Evolutionary conservation across 2,888 invertebrate species (phyloP).

Genomic region (Tromatobia lineatoria): DNA sequence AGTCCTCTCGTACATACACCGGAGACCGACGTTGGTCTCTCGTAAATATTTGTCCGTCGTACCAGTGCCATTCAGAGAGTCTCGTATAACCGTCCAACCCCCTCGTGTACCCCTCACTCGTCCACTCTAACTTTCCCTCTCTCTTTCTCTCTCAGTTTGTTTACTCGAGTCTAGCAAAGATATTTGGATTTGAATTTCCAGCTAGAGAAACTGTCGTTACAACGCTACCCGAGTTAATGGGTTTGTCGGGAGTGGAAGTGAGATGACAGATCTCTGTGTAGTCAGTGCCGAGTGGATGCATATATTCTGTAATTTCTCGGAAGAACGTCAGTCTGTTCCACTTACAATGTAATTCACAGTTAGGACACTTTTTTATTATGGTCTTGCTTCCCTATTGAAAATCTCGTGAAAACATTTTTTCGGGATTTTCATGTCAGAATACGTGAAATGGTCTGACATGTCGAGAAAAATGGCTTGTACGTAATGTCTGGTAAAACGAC

Average conservation of each 20-base stretch:
- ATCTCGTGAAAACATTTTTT: no score
- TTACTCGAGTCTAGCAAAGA: slow-evolving; percentile 75
- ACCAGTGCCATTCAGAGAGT: slow-evolving; percentile 64
- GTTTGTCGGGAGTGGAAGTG: no score
- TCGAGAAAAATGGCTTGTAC: no score
- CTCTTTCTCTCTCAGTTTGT: slow-evolving; percentile 65
- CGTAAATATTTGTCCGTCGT: slow-evolving; percentile 80
- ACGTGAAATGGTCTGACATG: no score
- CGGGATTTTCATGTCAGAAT: no score
- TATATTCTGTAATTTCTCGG: no score
- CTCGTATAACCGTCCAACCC: slow-evolving; percentile 67
- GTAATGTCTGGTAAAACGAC: no score
- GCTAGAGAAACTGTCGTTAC: slow-evolving; percentile 33
- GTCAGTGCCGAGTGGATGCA: background rate
- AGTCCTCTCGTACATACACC: slow-evolving; percentile 68
- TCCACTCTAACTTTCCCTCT: slow-evolving; percentile 32
- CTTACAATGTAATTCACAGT: no score
- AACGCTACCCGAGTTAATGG: slow-evolving; percentile 6
- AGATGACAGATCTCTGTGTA: no score
- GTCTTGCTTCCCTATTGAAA: no score
- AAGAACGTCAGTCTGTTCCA: no score
- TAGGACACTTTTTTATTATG: no score
- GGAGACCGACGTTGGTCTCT: slow-evolving; percentile 75
- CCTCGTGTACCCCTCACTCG: slow-evolving; percentile 61
- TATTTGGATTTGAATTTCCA: slow-evolving; percentile 78